Conservation (phyloP, 2,113 vertebrate genomes). For the Percina caprodes region DNA sequence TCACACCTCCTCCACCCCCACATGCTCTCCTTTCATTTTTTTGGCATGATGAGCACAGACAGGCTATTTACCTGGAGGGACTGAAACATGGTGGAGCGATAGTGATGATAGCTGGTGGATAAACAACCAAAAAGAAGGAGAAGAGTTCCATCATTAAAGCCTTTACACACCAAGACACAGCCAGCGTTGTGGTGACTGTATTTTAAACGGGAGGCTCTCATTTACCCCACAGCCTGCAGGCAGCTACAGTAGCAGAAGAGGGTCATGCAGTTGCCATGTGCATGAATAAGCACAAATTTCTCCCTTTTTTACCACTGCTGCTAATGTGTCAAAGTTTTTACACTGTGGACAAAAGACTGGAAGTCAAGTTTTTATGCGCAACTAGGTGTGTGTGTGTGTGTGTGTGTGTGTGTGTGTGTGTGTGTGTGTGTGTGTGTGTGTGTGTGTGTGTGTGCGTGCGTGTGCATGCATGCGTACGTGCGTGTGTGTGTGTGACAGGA, state of each 20-base stretch:
- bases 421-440: conserved; percentile 35
- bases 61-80: conserved; percentile 72
- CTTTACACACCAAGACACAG: conserved; percentile 1
- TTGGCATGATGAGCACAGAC: conserved; percentile 67
- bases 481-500: conserved; percentile 48
- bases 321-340: conserved; percentile 15
- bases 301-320: background rate
- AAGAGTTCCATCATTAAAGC: conserved; percentile 35
- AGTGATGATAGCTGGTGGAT: conserved; percentile 61
- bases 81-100: conserved; percentile 49
- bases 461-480: conserved; percentile 53
- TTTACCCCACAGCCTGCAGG: conserved; percentile 7
- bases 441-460: conserved; percentile 34
- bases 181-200: background rate
- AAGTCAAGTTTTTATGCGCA: conserved; percentile 2
- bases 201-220: conserved; percentile 1
- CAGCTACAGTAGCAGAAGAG: conserved; percentile 1
- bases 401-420: conserved; percentile 21
- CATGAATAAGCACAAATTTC: conserved; percentile 20
- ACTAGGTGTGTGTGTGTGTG: conserved; percentile 15
- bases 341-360: background rate
- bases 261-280: conserved; percentile 1
- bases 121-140: conserved; percentile 68
- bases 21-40: conserved; percentile 42
- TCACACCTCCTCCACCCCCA: conserved; percentile 1